Base-by-base conservation (phyloP, 2,888 invertebrate genomes). In the Apotomis betuletana region DNA sequence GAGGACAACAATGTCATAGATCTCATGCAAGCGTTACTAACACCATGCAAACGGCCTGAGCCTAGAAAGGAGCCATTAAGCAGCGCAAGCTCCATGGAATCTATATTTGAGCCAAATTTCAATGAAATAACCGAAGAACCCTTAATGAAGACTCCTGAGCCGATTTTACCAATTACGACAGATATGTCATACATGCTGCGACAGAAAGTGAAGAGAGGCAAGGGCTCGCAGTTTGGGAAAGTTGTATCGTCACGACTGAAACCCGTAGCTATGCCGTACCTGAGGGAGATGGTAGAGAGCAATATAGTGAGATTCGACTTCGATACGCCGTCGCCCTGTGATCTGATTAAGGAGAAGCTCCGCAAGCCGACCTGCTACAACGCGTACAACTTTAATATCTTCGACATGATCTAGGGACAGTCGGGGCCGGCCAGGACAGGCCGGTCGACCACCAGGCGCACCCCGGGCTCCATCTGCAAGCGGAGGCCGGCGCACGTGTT, bases 221-320 rank as follows among this genome's bases (percentile, higher is more conserved):
- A 85, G 72, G 86, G 89, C 75, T 91, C 91, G 15, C 65, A 83
- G 0, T 91, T 91, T 79, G 91, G 91, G 0, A 90, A 85, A 79
- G 89, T 91, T 0, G 72, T 91, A 5, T 78, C 83, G 12, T 81
- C 90, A 9, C 80, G 87, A 6, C 65, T 87, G 27, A 79, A 75
- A 58, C 87, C 87, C 0, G 85, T 87, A 4, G 85, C 90, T 3
- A 87, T 85, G 5, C 89, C 89, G 0, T 91, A 91, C 71, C 74
- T 90, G 1, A 81, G 74, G 55, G 80, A 82, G 52, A 80, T 81
- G 4, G 69, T 85, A 1, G 59, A 79, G 3, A 74, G 77, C 5
- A 78, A 77, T n/a, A 81, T 91, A 38, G 74, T 77, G 0, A 76
- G 80, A 36, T 91, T 92, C 82, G 86, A 89, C 72, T 92, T 92